These are phyloP conservation scores for Spicauda simplicius DNA, from an alignment of 2,888 invertebrate genomes.

Conservation along the genomic window DNA sequence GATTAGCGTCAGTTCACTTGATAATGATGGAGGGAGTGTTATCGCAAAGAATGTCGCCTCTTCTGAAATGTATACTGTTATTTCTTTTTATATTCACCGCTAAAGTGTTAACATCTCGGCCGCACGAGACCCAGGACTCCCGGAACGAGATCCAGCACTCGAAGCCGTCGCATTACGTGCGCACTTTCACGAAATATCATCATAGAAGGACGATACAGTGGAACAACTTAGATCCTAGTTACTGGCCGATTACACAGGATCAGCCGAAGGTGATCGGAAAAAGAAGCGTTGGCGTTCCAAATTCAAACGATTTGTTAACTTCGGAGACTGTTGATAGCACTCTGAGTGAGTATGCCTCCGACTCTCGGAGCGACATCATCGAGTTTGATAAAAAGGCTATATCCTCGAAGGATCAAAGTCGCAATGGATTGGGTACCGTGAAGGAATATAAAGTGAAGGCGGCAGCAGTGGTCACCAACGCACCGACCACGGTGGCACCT, in stretches of 20 bases:
- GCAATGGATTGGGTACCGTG: conserved; percentile 56
- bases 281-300: conserved; percentile 61
- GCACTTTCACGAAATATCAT: conserved; percentile 78
- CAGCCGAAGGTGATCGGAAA: conserved; percentile 59
- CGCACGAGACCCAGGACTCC: conserved; percentile 68
- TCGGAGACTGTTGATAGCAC: conserved; percentile 46
- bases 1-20: background rate
- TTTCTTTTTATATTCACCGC: conserved; percentile 80
- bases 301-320: conserved; percentile 59
- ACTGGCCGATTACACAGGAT: conserved; percentile 57
- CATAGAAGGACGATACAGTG: conserved; percentile 74
- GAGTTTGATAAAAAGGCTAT: conserved; percentile 51
- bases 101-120: conserved; percentile 74
- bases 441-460: conserved; percentile 63
- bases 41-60: conserved; percentile 68
- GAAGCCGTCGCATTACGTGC: conserved; percentile 73
- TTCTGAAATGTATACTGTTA: conserved; percentile 75
- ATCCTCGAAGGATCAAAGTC: conserved; percentile 50
- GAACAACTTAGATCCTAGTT: conserved; percentile 59
- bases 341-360: conserved; percentile 55
- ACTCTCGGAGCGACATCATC: conserved; percentile 52
- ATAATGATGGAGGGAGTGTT: conserved; percentile 70
- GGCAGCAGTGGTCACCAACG: conserved; percentile 53
- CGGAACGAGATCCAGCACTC: conserved; percentile 68
- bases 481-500: conserved; percentile 58